Conservation (phyloP, 2,888 invertebrate genomes). For the Poecilus cupreus region DNA sequence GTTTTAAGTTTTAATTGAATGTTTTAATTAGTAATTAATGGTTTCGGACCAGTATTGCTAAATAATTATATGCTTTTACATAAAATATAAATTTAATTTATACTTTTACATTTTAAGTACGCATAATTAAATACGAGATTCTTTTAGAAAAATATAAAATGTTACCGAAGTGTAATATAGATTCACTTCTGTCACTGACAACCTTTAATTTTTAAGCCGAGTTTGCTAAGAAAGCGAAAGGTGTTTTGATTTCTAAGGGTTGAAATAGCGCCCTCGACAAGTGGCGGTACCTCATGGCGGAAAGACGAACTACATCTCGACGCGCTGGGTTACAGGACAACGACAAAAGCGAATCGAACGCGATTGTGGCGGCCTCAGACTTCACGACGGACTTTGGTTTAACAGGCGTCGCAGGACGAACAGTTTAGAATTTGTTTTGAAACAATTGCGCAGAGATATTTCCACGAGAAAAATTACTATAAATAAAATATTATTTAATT, state of each 20-base stretch:
- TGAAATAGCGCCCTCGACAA: constrained; percentile 8
- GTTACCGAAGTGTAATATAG: no score
- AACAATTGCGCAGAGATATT: no score
- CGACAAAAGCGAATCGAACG: constrained; percentile 33
- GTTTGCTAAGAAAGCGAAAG: background rate
- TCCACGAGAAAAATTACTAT: no score
- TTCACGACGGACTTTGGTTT: background rate
- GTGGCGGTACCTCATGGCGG: constrained; percentile 39
- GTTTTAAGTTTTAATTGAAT: constrained; percentile 21
- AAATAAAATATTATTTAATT: background rate
- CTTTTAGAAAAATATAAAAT: no score
- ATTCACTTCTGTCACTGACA: background rate
- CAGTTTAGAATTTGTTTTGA: background rate
- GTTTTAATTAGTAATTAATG: constrained; percentile 35
- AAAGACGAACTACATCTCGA: constrained; percentile 33
- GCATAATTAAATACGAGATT: no score
- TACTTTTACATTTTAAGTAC: no score
- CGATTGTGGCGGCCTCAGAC: constrained; percentile 17
- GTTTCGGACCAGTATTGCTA: background rate
- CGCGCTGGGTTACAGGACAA: constrained; percentile 16
- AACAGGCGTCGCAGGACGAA: background rate
- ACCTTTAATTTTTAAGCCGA: background rate
- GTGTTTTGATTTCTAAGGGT: background rate
- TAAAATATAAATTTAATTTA: background rate
- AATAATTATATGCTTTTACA: background rate